Conservation (phyloP, 1,140 invertebrate species). For the Drusus annulatus region DNA sequence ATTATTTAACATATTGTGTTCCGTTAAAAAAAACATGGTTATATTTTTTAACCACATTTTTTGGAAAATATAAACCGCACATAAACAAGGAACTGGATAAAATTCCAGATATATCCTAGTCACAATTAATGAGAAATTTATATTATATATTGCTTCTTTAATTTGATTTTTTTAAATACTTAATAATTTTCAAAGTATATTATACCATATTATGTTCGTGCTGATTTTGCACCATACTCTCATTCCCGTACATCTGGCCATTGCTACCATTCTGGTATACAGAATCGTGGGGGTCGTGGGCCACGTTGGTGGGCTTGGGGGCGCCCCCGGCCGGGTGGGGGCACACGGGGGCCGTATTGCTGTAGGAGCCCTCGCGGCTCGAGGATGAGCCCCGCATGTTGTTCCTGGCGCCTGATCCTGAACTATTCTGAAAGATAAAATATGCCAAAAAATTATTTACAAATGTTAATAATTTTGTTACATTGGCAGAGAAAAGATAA, state of each 20-base stretch:
- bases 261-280: conserved; percentile 41
- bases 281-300: conserved; percentile 45
- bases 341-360: conserved; percentile 39
- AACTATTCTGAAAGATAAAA: conserved; percentile 29
- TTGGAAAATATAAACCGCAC: background rate
- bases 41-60: background rate
- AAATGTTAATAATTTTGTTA: too few species aligned
- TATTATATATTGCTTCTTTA: background rate
- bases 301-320: conserved; percentile 46
- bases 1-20: too few species aligned
- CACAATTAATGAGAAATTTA: background rate
- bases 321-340: conserved; percentile 27
- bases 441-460: background rate
- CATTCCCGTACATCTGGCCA: conserved; percentile 12
- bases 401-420: conserved; percentile 19
- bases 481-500: too few species aligned
- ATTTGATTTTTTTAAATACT: too few species aligned
- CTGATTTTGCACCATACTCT: conserved; percentile 20
- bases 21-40: too few species aligned
- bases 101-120: background rate
- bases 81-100: background rate
- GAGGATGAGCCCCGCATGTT: conserved; percentile 5
- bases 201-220: conserved; percentile 21
- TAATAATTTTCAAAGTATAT: background rate
- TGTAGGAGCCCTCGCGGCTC: conserved; percentile 15